Conservation (phyloP, 2,113 vertebrate genomes). For the Tyto alba region DNA sequence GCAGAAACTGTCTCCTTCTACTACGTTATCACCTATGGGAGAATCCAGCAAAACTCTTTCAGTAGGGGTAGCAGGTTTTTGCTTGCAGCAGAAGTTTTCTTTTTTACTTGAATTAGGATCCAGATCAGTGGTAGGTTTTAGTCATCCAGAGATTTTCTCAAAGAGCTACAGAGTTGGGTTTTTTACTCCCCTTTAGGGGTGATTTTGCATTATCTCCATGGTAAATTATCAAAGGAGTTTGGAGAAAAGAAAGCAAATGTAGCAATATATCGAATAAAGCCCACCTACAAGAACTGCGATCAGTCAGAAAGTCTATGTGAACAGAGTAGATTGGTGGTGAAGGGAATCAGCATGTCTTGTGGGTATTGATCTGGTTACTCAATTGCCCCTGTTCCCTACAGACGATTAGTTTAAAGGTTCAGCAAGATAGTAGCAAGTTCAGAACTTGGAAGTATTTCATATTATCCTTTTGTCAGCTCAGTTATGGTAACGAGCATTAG, state of each 20-base stretch:
- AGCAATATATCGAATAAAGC: neutral
- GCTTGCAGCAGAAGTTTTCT: neutral
- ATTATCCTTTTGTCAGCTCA: neutral
- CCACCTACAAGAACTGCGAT: neutral
- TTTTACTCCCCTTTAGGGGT: neutral
- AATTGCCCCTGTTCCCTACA: neutral
- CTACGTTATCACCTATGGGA: neutral
- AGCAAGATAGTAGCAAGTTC: neutral
- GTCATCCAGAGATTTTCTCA: neutral
- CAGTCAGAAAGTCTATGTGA: neutral
- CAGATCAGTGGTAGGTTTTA: neutral
- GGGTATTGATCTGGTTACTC: neutral
- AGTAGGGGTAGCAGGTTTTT: neutral
- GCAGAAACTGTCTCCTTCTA: neutral
- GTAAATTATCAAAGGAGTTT: neutral
- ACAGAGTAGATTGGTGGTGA: neutral
- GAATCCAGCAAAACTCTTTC: neutral
- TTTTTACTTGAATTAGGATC: neutral
- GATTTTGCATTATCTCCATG: neutral
- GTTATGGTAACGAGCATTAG: neutral
- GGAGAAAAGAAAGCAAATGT: neutral
- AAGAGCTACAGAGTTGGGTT: neutral
- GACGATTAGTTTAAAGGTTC: neutral
- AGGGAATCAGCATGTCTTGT: neutral
- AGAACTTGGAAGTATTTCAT: neutral